Percentiles rank a stretch among this genome's conserved stretches.
phyloP scores from a whole-genome alignment of 2,888 invertebrate species.

The Pachydiplax longipennis region DNA sequence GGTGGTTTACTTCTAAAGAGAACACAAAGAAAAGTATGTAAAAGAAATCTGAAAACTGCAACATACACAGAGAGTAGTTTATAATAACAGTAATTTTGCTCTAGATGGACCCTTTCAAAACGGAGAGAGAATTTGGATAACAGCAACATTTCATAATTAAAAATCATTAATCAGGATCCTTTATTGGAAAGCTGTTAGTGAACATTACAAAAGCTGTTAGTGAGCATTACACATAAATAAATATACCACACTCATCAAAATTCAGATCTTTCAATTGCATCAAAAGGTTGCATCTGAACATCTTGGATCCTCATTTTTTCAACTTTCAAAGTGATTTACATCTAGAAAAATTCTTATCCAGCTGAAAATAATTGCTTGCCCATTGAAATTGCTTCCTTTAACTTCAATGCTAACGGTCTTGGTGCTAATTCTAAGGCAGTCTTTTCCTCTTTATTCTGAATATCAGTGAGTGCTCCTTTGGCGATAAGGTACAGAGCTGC shows the following conservation, averaged over 20 bases:
- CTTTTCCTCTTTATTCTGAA: conserved; percentile 71
- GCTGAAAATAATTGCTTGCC: not conserved
- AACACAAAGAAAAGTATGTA: too few species aligned
- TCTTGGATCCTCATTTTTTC: not conserved
- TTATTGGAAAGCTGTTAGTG: not conserved
- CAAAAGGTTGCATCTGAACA: not conserved
- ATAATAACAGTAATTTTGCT: too few species aligned
- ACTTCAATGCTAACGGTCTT: conserved; percentile 48
- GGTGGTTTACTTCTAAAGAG: too few species aligned
- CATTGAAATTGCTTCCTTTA: conserved; percentile 42
- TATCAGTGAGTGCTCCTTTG: conserved; percentile 68
- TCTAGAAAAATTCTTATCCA: not conserved
- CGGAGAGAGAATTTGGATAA: too few species aligned
- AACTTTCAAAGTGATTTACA: not conserved
- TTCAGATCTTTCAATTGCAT: too few species aligned
- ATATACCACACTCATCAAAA: too few species aligned
- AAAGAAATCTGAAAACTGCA: too few species aligned
- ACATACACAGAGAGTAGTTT: too few species aligned
- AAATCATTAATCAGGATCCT: too few species aligned
- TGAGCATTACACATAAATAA: not conserved
- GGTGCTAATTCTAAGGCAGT: conserved; percentile 69
- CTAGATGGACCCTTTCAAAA: too few species aligned
- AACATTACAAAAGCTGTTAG: not conserved
- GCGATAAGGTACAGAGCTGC: conserved; percentile 71
- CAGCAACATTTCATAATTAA: too few species aligned